Conservation (phyloP, 2,888 invertebrate genomes). For the Candidula unifasciata region DNA sequence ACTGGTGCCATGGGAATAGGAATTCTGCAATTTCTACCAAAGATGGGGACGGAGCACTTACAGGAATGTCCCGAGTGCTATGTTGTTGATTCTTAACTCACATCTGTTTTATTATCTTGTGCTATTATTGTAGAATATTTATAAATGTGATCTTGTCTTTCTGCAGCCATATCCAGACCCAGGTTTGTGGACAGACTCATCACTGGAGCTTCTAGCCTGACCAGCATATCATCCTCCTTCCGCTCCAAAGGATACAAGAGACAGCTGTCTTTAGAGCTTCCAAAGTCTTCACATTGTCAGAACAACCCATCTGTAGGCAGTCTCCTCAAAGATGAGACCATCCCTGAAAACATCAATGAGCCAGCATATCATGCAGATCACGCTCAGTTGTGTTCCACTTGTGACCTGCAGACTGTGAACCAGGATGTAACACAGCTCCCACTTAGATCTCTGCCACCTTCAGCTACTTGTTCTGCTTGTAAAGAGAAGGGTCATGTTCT, state of each 20-base stretch:
- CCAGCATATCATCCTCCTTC: neutral
- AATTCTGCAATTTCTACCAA: too few species aligned
- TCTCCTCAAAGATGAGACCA: neutral
- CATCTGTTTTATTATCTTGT: too few species aligned
- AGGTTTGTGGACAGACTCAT: neutral
- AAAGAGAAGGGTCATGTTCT: neutral
- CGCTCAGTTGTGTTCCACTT: neutral
- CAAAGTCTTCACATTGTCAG: neutral
- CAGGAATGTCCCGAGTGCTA: too few species aligned
- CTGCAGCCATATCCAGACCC: neutral
- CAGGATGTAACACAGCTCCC: neutral
- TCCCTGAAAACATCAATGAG: neutral
- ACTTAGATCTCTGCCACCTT: neutral
- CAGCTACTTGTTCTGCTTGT: neutral
- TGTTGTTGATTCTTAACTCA: too few species aligned
- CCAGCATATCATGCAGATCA: neutral
- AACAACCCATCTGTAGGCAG: neutral
- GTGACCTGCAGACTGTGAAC: neutral
- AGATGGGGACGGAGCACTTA: too few species aligned
- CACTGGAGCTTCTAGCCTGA: neutral
- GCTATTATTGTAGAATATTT: neutral
- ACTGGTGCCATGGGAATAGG: too few species aligned
- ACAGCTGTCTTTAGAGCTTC: neutral
- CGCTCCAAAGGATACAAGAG: neutral
- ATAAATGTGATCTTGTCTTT: neutral